Evolutionary conservation across 1,140 invertebrate species (phyloP).

Genomic region (Tetramorium simillimum): DNA sequence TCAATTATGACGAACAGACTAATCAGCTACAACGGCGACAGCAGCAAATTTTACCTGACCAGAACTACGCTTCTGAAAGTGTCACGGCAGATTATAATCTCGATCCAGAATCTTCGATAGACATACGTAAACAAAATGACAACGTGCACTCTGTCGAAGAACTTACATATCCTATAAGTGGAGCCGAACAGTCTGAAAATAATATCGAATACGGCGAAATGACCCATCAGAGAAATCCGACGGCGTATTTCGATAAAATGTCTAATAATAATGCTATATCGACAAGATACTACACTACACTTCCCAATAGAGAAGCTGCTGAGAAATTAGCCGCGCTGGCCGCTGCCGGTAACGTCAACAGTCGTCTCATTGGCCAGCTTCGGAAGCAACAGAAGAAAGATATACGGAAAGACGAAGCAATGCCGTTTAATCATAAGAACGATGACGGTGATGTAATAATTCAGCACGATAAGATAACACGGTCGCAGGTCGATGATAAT

Average conservation of each 20-base stretch:
- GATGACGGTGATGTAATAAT: conserved; percentile 66
- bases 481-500: conserved; percentile 37
- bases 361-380: conserved; percentile 78
- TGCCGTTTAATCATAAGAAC: conserved; percentile 78
- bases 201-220: conserved; percentile 79
- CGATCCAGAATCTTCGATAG: conserved; percentile 66
- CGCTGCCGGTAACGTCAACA: conserved; percentile 85
- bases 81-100: conserved; percentile 80
- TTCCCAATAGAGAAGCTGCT: conserved; percentile 85
- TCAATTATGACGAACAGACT: conserved; percentile 86
- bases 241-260: conserved; percentile 74
- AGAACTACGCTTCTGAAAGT: conserved; percentile 75
- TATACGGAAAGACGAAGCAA: conserved; percentile 52
- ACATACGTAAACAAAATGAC: conserved; percentile 46
- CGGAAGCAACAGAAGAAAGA: conserved; percentile 67
- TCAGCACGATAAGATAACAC: not conserved
- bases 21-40: conserved; percentile 72
- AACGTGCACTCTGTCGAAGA: conserved; percentile 63
- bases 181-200: conserved; percentile 76
- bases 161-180: conserved; percentile 55
- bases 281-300: conserved; percentile 82
- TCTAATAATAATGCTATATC: conserved; percentile 54
- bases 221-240: conserved; percentile 56
- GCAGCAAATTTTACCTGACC: conserved; percentile 72
- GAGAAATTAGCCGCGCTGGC: conserved; percentile 86